Evolutionary conservation across 1,140 invertebrate genomes (phyloP), one percentile per base, ranked within the genome.

Genomic region (Drosophila sp.): DNA sequence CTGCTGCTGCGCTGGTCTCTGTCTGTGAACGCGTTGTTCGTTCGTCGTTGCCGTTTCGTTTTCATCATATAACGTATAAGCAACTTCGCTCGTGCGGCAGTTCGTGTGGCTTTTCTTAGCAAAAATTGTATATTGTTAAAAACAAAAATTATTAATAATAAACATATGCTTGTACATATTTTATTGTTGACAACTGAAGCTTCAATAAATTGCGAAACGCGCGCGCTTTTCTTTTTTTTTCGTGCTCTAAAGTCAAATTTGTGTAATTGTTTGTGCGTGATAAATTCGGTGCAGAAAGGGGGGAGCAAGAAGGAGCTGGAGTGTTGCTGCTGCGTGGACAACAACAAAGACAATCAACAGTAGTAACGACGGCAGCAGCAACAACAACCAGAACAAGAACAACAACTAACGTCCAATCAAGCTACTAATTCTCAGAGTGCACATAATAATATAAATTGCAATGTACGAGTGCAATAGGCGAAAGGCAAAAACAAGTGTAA

Each of bases 401-500:
- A 67, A 38, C 63, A 73, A 48, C 53, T 41, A 78, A 69, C 25
- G 21, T 32, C 40, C 29, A 72, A 72, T 58, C 45, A 65, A 58
- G 50, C 59, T 21, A 54, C 51, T 58, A 65, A 72, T 72, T 69
- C 56, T 34, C 56, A 43, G 11, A 58, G 53, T 54, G 41, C 48
- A 32, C 16, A 48, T 51, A 70, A 70, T 50, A 70, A 56, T 18
- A 53, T 34, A 57, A 70, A 74, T 63, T 70, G 72, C 66, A 70
- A 72, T 76, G 77, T 51, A 71, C 43, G 67, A 80, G 76, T 81
- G 75, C 76, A 65, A 76, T 69, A 51, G 65, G 58, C 54, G 51
- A 72, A 76, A 69, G 71, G 65, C 65, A 64, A 78, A 80, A 87
- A 83, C 84, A 89, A 87, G 76, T 89, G 79, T 48, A 87, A 89